phyloP scores from a whole-genome alignment of 2,888 invertebrate genomes.

The Lepidocyrtoides sp. region DNA sequence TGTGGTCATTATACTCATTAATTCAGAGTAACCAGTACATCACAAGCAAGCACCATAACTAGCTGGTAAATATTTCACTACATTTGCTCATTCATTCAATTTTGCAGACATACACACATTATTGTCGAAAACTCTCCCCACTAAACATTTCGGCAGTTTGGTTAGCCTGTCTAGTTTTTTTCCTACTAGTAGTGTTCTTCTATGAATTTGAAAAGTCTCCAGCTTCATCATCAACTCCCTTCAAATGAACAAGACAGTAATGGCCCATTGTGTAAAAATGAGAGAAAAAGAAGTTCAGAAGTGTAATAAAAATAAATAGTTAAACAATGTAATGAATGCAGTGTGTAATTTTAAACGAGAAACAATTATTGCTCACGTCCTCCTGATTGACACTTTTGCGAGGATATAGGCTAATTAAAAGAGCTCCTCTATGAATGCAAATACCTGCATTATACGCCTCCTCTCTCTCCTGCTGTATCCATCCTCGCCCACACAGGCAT shows the following conservation, averaged over 20 bases:
- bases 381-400: constrained; percentile 67
- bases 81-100: too few relatives aligned
- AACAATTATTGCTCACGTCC: constrained; percentile 68
- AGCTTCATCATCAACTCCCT: neutral
- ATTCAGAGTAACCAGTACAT: neutral
- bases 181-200: neutral
- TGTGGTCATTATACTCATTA: neutral
- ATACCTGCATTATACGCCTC: constrained; percentile 53
- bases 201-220: neutral
- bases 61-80: too few relatives aligned
- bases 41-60: neutral
- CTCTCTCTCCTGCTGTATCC: neutral
- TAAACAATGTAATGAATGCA: constrained; percentile 21
- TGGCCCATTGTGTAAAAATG: neutral
- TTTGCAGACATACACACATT: too few relatives aligned
- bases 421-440: constrained; percentile 51
- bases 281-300: neutral
- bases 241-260: neutral
- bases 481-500: neutral
- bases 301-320: constrained; percentile 46
- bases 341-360: constrained; percentile 57
- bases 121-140: neutral
- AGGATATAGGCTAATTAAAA: constrained; percentile 74
- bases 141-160: neutral
- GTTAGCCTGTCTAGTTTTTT: neutral